Evolutionary conservation across 2,888 invertebrate species (phyloP).

Genomic region (Drosophila barbarae): DNA sequence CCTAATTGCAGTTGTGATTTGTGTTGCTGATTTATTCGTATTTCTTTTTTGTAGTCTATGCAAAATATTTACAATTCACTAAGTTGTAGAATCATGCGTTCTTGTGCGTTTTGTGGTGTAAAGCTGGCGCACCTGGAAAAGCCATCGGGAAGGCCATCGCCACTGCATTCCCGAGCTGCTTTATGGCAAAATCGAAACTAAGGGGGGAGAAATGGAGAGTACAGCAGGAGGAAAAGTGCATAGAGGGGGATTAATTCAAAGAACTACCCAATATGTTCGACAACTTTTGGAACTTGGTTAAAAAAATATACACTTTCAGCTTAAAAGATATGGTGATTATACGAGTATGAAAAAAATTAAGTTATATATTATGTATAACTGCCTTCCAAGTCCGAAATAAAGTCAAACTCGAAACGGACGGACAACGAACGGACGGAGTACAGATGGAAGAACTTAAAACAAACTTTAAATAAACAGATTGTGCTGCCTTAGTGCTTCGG

Average conservation of each 20-base stretch:
- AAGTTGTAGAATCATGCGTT: conserved; percentile 52
- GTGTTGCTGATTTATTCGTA: conserved; percentile 18
- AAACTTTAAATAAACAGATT: conserved; percentile 50
- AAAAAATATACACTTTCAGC: not conserved
- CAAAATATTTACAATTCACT: conserved; percentile 68
- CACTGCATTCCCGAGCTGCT: conserved; percentile 50
- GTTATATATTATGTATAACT: not conserved
- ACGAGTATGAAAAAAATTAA: conserved; percentile 3
- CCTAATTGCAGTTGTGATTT: conserved; percentile 27
- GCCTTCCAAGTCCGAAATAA: not conserved
- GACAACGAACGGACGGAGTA: conserved; percentile 28
- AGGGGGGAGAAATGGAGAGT: conserved; percentile 34
- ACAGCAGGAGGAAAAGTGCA: conserved; percentile 8
- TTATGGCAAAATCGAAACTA: conserved; percentile 69
- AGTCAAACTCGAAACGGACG: conserved; percentile 3
- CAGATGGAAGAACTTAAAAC: conserved; percentile 37
- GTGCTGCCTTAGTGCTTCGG: conserved; percentile 81
- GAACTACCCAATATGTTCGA: not conserved
- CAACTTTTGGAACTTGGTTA: not conserved
- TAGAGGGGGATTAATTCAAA: not conserved
- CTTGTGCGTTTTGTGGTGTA: conserved; percentile 38
- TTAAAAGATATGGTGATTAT: conserved; percentile 1
- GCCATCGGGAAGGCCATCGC: conserved; percentile 11
- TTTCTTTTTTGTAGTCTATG: conserved; percentile 44
- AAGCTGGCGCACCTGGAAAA: conserved; percentile 55